phyloP scores from a whole-genome alignment of 2,113 vertebrate genomes.

The Perca fluviatilis region DNA sequence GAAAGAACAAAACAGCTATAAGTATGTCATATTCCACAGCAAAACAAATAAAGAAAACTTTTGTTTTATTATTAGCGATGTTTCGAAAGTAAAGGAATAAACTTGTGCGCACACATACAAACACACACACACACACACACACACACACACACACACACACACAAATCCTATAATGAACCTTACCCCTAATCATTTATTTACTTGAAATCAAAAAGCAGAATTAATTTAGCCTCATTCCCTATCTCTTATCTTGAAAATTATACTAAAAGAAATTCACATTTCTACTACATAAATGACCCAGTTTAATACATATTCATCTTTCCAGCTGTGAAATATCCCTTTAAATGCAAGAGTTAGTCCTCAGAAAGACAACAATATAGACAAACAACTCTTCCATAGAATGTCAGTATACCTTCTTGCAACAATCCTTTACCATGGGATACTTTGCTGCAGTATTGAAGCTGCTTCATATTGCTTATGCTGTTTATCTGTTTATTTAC shows the following conservation, averaged over 20 bases:
- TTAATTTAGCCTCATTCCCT: neutral
- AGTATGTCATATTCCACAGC: neutral
- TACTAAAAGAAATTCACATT: too few species aligned
- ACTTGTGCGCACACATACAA: neutral
- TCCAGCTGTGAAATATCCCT: neutral
- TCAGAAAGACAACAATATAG: neutral
- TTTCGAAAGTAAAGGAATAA: too few species aligned
- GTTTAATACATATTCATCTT: too few species aligned
- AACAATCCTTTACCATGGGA: neutral
- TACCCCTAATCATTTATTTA: neutral
- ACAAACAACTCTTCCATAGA: neutral
- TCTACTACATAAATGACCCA: too few species aligned
- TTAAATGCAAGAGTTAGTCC: neutral
- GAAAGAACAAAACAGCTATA: neutral
- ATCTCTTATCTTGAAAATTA: constrained; percentile 6
- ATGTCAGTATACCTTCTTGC: neutral
- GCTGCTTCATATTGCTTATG: neutral
- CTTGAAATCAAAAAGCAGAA: neutral
- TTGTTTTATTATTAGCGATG: neutral
- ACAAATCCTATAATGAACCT: constrained; percentile 1
- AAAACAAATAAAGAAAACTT: neutral
- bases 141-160: neutral
- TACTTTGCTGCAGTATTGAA: neutral
- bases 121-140: neutral
- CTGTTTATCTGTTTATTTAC: neutral